phyloP scores from a whole-genome alignment of 2,797 vertebrate species.

The Anguilla megastoma region DNA sequence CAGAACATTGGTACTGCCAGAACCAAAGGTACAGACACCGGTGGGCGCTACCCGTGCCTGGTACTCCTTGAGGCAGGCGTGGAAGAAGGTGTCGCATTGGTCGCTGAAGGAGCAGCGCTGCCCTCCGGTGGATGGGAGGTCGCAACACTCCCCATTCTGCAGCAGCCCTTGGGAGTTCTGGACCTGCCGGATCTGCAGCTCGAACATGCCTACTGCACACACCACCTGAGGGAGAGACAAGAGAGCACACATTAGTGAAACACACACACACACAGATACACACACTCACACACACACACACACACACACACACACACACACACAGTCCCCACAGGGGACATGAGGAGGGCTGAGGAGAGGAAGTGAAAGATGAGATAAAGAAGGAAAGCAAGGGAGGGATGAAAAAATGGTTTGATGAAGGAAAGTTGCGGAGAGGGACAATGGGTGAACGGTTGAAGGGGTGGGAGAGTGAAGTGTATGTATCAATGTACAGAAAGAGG shows the following conservation, averaged over 20 bases:
- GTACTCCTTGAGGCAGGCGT: constrained; percentile 81
- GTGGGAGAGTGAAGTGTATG: neutral
- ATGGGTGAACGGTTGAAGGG: neutral
- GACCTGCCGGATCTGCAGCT: constrained; percentile 76
- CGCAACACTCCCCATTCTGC: constrained; percentile 74
- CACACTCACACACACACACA: neutral
- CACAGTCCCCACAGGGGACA: neutral
- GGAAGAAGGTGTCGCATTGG: constrained; percentile 77
- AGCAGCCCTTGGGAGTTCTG: constrained; percentile 72
- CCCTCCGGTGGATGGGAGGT: constrained; percentile 59
- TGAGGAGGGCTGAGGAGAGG: constrained; percentile 32
- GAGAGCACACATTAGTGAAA: constrained; percentile 11
- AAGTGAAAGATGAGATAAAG: constrained; percentile 16
- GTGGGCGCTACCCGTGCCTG: constrained; percentile 70
- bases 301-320: neutral
- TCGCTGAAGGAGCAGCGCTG: constrained; percentile 67
- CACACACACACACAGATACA: neutral
- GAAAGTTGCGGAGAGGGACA: constrained; percentile 6
- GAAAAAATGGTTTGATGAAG: neutral
- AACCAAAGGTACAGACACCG: constrained; percentile 74
- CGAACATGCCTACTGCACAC: constrained; percentile 71
- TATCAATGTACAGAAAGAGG: neutral
- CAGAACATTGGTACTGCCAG: constrained; percentile 67
- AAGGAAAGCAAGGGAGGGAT: neutral
- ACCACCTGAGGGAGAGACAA: constrained; percentile 56